Evolutionary conservation across 2,113 vertebrate genomes (phyloP).

Genomic region (Regulus satrapa): DNA sequence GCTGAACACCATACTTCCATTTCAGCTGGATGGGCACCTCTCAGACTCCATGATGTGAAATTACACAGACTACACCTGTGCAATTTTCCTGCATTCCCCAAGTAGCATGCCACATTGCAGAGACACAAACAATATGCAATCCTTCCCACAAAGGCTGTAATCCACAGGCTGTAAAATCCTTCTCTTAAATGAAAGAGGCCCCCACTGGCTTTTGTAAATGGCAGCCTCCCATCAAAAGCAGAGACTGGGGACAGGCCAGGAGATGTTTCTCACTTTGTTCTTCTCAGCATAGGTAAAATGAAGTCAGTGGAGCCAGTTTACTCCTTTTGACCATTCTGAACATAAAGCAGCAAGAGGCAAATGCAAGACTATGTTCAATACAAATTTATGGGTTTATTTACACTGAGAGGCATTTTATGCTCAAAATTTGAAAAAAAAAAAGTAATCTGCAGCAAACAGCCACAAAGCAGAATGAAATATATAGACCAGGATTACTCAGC

Average conservation of each 20-base stretch:
- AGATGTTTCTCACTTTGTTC: neutral
- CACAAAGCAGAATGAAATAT: neutral
- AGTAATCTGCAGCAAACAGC: neutral
- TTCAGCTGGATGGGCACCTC: neutral
- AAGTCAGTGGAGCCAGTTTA: neutral
- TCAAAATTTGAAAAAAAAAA: neutral
- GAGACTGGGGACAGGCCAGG: neutral
- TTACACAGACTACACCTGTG: no score
- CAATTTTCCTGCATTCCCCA: neutral
- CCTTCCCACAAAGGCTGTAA: neutral
- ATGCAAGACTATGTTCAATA: neutral
- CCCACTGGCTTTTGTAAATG: neutral
- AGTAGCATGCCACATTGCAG: fast-evolving
- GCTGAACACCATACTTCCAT: neutral
- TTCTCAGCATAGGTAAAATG: neutral
- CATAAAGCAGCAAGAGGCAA: neutral
- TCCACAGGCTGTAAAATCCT: neutral
- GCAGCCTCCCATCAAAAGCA: neutral
- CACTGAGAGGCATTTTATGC: neutral
- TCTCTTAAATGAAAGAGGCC: neutral
- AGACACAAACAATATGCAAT: neutral
- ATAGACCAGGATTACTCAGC: neutral
- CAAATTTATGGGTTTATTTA: neutral
- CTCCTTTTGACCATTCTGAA: neutral
- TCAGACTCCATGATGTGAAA: neutral